A percentile compares a stretch with the other conserved stretches of the same genome.
Evolutionary conservation across 2,888 invertebrate genomes (phyloP).

Genomic region (Nomada goodeniana): DNA sequence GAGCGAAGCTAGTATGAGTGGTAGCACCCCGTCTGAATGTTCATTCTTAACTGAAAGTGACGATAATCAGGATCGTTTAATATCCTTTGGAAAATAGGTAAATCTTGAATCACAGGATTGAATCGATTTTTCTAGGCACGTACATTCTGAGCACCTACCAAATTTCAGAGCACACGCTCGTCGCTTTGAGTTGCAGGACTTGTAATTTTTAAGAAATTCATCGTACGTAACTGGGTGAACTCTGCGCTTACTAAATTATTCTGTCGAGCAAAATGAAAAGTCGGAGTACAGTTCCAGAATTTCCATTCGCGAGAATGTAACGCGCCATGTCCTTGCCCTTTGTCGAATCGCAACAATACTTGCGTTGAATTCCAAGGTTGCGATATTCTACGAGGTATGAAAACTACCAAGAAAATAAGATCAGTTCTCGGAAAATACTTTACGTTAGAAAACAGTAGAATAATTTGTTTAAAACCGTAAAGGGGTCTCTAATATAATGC

Average conservation of each 20-base stretch:
- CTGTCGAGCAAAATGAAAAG: constrained; percentile 44
- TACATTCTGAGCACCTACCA: constrained; percentile 26
- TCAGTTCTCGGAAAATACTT: too few species aligned
- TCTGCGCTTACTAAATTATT: constrained; percentile 27
- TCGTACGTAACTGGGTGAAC: constrained; percentile 20
- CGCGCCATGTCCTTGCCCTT: not conserved
- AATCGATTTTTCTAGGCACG: constrained; percentile 29
- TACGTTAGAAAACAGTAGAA: too few species aligned
- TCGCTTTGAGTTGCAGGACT: not conserved
- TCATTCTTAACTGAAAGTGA: too few species aligned
- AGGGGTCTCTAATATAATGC: too few species aligned
- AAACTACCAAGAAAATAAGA: too few species aligned
- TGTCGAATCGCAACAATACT: not conserved
- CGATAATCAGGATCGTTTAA: not conserved
- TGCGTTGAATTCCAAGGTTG: not conserved
- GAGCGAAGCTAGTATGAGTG: constrained; percentile 52
- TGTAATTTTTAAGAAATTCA: constrained; percentile 32
- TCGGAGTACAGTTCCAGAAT: constrained; percentile 20
- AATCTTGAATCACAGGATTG: not conserved
- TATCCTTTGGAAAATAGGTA: not conserved
- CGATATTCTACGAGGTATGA: too few species aligned
- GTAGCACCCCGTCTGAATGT: constrained; percentile 55
- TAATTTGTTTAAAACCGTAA: too few species aligned
- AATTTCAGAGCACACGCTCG: constrained; percentile 25
- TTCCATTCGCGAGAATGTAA: constrained; percentile 12